These are phyloP conservation scores for Tenthredo amoena DNA, from an alignment of 2,888 invertebrate genomes.

Conservation along the genomic window DNA sequence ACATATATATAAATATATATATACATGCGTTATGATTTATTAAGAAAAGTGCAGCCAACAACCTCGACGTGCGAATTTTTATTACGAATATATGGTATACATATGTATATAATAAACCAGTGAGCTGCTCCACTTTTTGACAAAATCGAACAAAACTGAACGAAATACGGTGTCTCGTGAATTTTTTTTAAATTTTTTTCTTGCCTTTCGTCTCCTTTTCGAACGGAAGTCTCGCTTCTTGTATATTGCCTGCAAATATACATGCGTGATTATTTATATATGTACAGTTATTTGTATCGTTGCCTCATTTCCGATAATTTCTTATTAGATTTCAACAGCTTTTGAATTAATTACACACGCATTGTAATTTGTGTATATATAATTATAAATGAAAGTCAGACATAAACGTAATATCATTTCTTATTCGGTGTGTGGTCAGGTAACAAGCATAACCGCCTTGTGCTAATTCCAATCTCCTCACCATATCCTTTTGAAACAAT, in stretches of 20 bases:
- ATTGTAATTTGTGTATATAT: neutral
- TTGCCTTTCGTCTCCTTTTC: neutral
- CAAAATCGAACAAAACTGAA: neutral
- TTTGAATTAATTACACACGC: neutral
- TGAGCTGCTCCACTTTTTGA: neutral
- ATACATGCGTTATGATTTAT: neutral
- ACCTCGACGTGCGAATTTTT: neutral
- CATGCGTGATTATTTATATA: neutral
- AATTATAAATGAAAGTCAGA: constrained; percentile 20
- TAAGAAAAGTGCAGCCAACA: neutral
- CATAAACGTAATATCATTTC: constrained; percentile 7
- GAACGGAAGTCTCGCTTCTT: neutral
- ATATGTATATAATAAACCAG: neutral
- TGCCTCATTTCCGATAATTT: constrained; percentile 22
- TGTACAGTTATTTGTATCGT: neutral
- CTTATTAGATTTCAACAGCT: neutral
- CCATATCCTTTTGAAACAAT: neutral
- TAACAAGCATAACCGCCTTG: constrained; percentile 71
- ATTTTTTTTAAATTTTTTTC: neutral
- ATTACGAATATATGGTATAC: neutral
- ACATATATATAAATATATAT: neutral
- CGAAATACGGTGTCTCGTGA: neutral
- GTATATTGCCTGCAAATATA: neutral
- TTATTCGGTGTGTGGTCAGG: constrained; percentile 42
- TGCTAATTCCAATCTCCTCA: constrained; percentile 63